Evolutionary conservation across 2,797 vertebrate species (phyloP), one percentile per base, ranked within the genome.

Genomic region (Eulemur coronatus): DNA sequence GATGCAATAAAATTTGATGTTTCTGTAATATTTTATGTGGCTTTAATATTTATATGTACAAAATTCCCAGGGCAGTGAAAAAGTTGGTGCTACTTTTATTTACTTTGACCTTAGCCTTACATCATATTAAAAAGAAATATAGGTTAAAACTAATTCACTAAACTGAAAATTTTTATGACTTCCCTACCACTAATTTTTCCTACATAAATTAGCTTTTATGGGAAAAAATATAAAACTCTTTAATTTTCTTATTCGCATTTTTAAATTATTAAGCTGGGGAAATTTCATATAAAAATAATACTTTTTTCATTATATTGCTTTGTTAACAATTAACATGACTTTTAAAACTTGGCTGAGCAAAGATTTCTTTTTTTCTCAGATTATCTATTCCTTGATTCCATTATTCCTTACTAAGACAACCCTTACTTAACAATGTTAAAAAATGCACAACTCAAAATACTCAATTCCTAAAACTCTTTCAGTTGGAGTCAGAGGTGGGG

Each of bases 321-420:
- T 84, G 63, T 55, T 82, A 89, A n/a, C 12, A 59, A 65, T 65
- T 30, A 93, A 94, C 24, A 28, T 26, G 24, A 59, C 46, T 88
- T 93, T 65, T 73, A 97, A 92, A 87, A 46, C 22, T 89, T 96
- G 61, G 15, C 26, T 43, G 48, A 87, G 26, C 18, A 91, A 86
- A 41, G 28, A 46, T 48, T 87, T 79, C 38, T 7, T 80, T 84
- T 94, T 75, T 43, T 26, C n/a, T 57, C 57, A 69, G 35, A 82
- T 75, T 93, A 73, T 89, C 33, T n/a, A 85, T 93, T 95, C 28
- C 43, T 24, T 50, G 20, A 73, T 84, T 10, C 61, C 28, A 76
- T 65, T 92, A 92, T 70, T 72, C 70, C 14, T 63, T 78, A 80
- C 30, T 4, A 38, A 57, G 5, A 78, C 7, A 88, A 72, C 10